Base-by-base conservation (phyloP, 2,113 vertebrate genomes). In the Indicator indicator region DNA sequence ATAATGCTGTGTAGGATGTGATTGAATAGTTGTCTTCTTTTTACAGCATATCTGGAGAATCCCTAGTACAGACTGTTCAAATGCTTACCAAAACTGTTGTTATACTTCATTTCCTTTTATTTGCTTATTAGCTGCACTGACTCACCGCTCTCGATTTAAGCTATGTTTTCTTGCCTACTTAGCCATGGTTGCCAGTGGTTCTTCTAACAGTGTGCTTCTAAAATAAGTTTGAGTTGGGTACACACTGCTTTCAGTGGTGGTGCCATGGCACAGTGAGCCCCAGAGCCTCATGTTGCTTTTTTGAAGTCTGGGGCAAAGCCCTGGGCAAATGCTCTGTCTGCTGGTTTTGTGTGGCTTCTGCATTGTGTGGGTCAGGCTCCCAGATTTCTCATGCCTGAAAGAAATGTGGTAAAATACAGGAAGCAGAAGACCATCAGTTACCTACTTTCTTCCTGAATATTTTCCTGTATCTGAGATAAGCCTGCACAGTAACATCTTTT, bases 41-140 rank as follows among this genome's bases (percentile, higher is more conserved):
- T 95, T 89, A 36, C 63, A 87, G 81, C 20, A 5, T 86, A 74
- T 90, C 64, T 94, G 86, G 91, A 86, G 94, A 90, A 77, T 90
- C 84, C 62, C 52, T 59, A 56, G 89, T 86, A 89, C 89, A 95
- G 93, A 32, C 91, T 95, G 93, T 89, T 94, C 91, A 82, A 82
- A 93, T 65, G 67, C 59, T 52, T 72, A 92, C 65, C 70, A 30
- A 16, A 91, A 38, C 62, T 64, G 54, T 77, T 92, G 77, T 86
- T 90, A 60, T 3, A 75, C 63, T 28, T 83, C 59, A 46, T 44
- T 86, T 93, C 69, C 65, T 89, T 95, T 44, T 4, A 42, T 70
- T 93, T 86, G 62, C 62, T 90, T 93, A 28, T 88, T 73, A 67
- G 21, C 59, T 83, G 1, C 32, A 40, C 54, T 94, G 88, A 59